These are phyloP conservation scores for Drosophila basisetae DNA, from an alignment of 2,888 invertebrate genomes.

Conservation along the genomic window DNA sequence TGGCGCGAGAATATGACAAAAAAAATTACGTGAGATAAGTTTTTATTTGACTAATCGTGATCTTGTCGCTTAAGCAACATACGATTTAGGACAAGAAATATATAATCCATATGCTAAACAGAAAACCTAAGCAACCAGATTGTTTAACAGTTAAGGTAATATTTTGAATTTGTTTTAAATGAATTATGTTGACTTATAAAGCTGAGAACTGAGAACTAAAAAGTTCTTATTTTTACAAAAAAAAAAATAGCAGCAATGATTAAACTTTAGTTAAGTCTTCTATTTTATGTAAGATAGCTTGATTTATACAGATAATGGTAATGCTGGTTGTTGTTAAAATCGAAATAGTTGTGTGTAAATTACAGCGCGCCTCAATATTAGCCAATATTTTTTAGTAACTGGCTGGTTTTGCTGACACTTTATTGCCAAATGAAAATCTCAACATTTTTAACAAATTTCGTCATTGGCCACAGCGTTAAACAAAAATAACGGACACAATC, in stretches of 20 bases:
- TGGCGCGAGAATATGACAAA: slow-evolving; percentile 44
- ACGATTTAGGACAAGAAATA: neutral
- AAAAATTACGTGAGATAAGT: neutral
- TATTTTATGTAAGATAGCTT: no score
- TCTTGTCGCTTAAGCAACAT: neutral
- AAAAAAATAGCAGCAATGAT: neutral
- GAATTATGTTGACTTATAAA: neutral
- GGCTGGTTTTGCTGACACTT: slow-evolving; percentile 1
- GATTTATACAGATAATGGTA: neutral
- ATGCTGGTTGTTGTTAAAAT: neutral
- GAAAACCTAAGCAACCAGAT: neutral
- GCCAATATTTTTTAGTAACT: neutral
- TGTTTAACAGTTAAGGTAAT: neutral
- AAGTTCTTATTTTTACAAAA: neutral
- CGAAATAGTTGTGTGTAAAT: neutral
- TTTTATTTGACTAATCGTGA: neutral
- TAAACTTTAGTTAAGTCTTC: no score
- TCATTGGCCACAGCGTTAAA: slow-evolving; percentile 7
- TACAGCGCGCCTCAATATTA: neutral
- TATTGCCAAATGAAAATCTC: slow-evolving; percentile 16
- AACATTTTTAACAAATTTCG: slow-evolving; percentile 11
- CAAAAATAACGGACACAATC: slow-evolving; percentile 26
- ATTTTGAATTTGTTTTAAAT: neutral
- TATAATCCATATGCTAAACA: neutral
- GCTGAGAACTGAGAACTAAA: neutral